Base-by-base conservation (phyloP, 2,888 invertebrate genomes). In the Hyles lineata region DNA sequence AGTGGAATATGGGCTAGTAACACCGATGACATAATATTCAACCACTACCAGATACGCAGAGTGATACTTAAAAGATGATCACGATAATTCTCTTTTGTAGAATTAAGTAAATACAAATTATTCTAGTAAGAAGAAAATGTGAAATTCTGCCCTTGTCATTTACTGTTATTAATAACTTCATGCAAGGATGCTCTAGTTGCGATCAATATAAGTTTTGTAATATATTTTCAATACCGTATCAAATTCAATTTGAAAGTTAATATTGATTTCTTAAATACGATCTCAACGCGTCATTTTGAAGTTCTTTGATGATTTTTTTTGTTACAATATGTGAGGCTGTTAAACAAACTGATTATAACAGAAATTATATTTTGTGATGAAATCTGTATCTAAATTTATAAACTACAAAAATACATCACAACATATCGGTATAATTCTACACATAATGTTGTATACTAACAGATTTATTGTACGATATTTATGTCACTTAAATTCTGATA, bases 171-270 rank as follows among this genome's bases (percentile, higher is more conserved):
- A n/a, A 55, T 6, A 55, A 55, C 19, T 55, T n/a, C 17, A n/a
- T 17, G 25, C 25, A 25, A n/a, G n/a, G n/a, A 60, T 25, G 60
- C 60, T 60, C 23, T 6, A 60, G 25, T 25, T 21, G 25, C 4
- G 23, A 17, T 23, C 15, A 60, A 23, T 25, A 60, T 29, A 29
- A 17, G 25, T 23, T 55, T 23, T 17, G 25, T 60, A 15, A 60
- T 60, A 60, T 3, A 60, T 60, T 60, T 60, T 60, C 25, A 60
- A 60, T 29, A 60, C 60, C 60, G 60, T 60, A 25, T 60, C 23
- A 29, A 25, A 60, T 29, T 60, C 15, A 60, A 25, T 60, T 29
- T 15, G 1, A 60, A 60, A 60, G 17, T 15, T 1, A 60, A 17
- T 17, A 60, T 60, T 60, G 15, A 55, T 55, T 55, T 8, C 55